Percentiles rank a stretch among this genome's conserved stretches.
Conservation (phyloP, 2,797 vertebrate genomes). For the Orestias chungarensis region DNA sequence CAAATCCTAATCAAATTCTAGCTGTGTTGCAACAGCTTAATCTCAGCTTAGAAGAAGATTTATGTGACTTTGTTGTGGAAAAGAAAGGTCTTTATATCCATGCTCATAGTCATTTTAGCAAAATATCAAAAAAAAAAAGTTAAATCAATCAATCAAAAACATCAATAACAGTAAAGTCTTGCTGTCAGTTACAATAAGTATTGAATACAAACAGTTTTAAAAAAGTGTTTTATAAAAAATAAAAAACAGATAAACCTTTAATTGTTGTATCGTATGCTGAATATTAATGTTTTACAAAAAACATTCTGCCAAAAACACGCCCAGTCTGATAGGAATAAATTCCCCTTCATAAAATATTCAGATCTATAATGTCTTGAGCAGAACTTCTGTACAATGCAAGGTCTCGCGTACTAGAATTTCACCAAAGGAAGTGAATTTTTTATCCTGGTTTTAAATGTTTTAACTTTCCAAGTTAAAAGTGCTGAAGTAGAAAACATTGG, state of each 20-base stretch:
- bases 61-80: constrained; percentile 20
- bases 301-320: background rate
- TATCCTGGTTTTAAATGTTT: background rate
- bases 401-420: background rate
- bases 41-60: constrained; percentile 25
- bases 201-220: background rate
- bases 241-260: no score
- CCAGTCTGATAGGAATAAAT: background rate
- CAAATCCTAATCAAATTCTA: constrained; percentile 33
- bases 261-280: no score
- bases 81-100: constrained; percentile 24
- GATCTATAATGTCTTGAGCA: background rate
- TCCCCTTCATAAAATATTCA: background rate
- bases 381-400: background rate
- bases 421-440: background rate
- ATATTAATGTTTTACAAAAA: background rate
- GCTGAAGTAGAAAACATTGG: background rate
- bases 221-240: background rate
- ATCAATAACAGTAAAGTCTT: constrained; percentile 9
- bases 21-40: constrained; percentile 15
- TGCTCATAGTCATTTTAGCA: constrained; percentile 3
- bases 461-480: background rate
- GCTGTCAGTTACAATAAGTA: background rate
- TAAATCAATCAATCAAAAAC: constrained; percentile 28
- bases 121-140: constrained; percentile 10